Percentiles rank a stretch among this genome's conserved stretches.
Evolutionary conservation across 2,797 vertebrate genomes (phyloP).

Genomic region (Gephyroberyx darwinii): DNA sequence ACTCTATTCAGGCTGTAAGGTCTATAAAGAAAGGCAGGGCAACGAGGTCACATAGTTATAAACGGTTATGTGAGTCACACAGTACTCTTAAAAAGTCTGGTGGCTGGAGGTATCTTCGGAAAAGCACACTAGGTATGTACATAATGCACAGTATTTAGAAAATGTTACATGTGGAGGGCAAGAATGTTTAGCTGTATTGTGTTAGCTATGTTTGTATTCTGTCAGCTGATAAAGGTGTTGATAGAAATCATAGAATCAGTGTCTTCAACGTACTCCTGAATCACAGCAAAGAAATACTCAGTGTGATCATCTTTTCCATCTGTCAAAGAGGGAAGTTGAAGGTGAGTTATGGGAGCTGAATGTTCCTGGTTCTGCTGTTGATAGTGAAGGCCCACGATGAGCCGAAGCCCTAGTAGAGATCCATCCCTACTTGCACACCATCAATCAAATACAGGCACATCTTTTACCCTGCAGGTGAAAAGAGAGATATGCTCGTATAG

Average conservation of each 20-base stretch:
- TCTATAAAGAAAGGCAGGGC: conserved; percentile 58
- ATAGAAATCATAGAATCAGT: too few relatives aligned
- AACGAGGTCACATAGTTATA: conserved; percentile 63
- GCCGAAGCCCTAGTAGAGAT: conserved; percentile 3
- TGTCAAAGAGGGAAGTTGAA: background rate
- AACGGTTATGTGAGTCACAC: conserved; percentile 56
- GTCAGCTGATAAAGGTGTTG: background rate
- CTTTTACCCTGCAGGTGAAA: too few relatives aligned
- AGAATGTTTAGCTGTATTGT: background rate
- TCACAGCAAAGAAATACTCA: background rate
- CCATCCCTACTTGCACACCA: background rate
- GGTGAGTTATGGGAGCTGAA: conserved; percentile 9
- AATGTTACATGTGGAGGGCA: conserved; percentile 27
- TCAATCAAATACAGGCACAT: background rate
- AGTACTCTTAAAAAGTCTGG: conserved; percentile 41
- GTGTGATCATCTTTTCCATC: conserved; percentile 12
- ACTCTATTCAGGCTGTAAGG: conserved; percentile 59
- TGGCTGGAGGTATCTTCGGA: conserved; percentile 37
- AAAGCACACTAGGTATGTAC: conserved; percentile 15
- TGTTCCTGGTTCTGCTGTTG: conserved; percentile 33
- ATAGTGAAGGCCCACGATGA: background rate
- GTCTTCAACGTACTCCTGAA: background rate
- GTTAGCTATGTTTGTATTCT: background rate
- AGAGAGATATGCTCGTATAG: background rate
- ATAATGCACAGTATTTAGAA: conserved; percentile 19